These are phyloP conservation scores for Leucoraja ocellata DNA, from an alignment of 2,797 vertebrate species.

Conservation along the genomic window DNA sequence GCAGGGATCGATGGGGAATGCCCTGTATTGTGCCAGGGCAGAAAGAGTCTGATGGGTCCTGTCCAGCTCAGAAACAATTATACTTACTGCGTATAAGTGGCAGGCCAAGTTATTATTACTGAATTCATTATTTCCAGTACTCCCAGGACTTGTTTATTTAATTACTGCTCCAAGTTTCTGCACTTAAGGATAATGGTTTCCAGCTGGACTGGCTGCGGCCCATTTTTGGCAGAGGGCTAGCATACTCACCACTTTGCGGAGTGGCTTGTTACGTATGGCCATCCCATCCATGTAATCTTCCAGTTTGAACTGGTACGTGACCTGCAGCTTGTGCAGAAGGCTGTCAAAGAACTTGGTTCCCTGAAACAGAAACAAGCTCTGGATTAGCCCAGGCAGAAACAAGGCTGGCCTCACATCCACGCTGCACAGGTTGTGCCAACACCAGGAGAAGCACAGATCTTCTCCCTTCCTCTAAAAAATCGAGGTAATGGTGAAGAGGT, in stretches of 20 bases:
- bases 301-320: conserved; percentile 85
- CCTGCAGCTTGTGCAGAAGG: conserved; percentile 86
- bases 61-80: background rate
- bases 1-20: no score
- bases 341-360: conserved; percentile 82
- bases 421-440: background rate
- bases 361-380: conserved; percentile 52
- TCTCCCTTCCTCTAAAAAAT: no score
- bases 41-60: background rate
- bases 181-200: background rate
- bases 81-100: background rate
- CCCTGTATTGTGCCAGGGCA: no score
- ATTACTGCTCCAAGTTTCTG: background rate
- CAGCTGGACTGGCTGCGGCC: background rate
- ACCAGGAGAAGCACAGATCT: no score
- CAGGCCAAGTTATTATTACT: background rate
- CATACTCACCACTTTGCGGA: conserved; percentile 78
- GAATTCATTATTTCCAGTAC: background rate
- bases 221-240: background rate
- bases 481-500: background rate
- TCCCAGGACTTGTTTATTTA: no score
- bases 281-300: conserved; percentile 95
- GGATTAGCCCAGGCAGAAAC: background rate
- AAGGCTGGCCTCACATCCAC: background rate
- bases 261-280: conserved; percentile 82